Conservation (phyloP, 1,140 invertebrate species). For the Apis cerana region DNA sequence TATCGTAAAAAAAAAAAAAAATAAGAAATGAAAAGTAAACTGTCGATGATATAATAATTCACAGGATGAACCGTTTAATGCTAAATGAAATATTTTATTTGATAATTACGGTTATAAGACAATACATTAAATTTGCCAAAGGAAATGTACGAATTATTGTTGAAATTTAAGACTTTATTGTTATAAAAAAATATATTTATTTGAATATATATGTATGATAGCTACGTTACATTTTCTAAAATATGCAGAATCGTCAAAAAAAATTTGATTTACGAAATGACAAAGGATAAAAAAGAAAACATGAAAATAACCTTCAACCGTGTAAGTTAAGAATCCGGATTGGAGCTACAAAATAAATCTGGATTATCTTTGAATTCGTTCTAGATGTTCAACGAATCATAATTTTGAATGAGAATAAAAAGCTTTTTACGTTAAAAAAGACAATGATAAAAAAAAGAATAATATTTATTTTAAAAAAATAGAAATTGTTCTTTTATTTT, state of each 20-base stretch:
- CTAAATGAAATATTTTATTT: conserved; percentile 47
- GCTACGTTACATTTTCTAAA: conserved; percentile 10
- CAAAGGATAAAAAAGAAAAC: not conserved
- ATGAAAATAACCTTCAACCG: conserved; percentile 15
- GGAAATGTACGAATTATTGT: conserved; percentile 48
- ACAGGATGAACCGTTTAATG: conserved; percentile 10
- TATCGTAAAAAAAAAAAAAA: not conserved
- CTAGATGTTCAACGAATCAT: not conserved
- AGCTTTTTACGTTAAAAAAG: not conserved
- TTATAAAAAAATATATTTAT: not conserved
- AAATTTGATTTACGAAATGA: not conserved
- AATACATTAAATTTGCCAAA: conserved; percentile 59
- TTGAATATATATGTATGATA: conserved; percentile 2
- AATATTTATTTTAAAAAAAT: not conserved
- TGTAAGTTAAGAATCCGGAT: conserved; percentile 22
- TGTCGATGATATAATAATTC: conserved; percentile 35
- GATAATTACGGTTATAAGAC: conserved; percentile 44
- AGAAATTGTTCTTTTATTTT: not conserved
- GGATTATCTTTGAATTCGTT: conserved; percentile 38
- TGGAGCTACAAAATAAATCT: conserved; percentile 28
- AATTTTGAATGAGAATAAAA: not conserved
- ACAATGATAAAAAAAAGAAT: not conserved
- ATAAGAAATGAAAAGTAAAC: conserved; percentile 1
- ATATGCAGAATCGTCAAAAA: too few species aligned
- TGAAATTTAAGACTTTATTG: conserved; percentile 37